Conservation (phyloP, 2,797 vertebrate genomes). For the Aldrovandia affinis region DNA sequence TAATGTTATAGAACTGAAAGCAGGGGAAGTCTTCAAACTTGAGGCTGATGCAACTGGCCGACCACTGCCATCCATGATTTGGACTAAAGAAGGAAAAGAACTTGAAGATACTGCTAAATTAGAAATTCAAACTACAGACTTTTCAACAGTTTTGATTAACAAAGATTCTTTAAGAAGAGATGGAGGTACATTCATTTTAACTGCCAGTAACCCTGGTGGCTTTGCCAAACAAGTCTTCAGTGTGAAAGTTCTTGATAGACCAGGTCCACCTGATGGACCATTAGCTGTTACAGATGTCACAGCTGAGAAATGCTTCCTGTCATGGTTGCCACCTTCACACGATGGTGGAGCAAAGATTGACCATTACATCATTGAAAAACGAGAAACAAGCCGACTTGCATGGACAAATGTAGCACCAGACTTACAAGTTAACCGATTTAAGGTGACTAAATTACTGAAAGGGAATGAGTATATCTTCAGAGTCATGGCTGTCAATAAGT, state of each 20-base stretch:
- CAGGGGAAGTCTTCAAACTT: slow-evolving; percentile 92
- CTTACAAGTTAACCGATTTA: slow-evolving; percentile 90
- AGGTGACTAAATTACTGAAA: slow-evolving; percentile 94
- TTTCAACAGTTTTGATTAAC: slow-evolving; percentile 85
- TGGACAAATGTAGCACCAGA: slow-evolving; percentile 96
- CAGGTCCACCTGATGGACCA: slow-evolving; percentile 92
- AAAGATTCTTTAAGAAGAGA: slow-evolving; percentile 93
- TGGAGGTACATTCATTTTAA: slow-evolving; percentile 87
- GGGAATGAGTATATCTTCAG: slow-evolving; percentile 98
- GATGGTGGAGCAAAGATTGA: slow-evolving; percentile 96
- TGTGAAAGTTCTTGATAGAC: slow-evolving; percentile 95
- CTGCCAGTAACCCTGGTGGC: slow-evolving; percentile 94
- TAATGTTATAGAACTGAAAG: slow-evolving; percentile 87
- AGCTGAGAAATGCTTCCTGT: slow-evolving; percentile 93
- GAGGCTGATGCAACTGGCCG: slow-evolving; percentile 90
- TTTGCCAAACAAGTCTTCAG: slow-evolving; percentile 95
- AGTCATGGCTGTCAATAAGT: slow-evolving; percentile 99
- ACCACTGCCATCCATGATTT: slow-evolving; percentile 88
- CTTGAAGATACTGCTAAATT: slow-evolving; percentile 89
- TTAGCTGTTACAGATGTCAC: slow-evolving; percentile 86
- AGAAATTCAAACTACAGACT: slow-evolving; percentile 92
- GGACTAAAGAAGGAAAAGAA: slow-evolving; percentile 96
- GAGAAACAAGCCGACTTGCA: slow-evolving; percentile 95
- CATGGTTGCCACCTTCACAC: slow-evolving; percentile 92
- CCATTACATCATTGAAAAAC: slow-evolving; percentile 92